Evolutionary conservation across 2,888 invertebrate species (phyloP), one percentile per base, ranked within the genome.

Genomic region (Drosophila crucigera): DNA sequence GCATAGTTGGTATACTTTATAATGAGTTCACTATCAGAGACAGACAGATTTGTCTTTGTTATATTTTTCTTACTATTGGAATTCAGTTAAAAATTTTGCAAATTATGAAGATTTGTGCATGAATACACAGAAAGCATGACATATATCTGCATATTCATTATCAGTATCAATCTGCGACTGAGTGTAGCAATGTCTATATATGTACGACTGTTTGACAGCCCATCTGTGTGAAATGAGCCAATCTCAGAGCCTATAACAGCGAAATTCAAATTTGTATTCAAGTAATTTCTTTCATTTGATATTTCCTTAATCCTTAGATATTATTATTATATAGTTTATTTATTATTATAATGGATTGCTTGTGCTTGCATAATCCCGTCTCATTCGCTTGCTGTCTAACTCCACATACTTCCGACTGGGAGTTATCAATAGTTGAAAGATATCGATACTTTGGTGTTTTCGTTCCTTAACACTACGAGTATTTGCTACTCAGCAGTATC

Each of bases 1-100:
- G 53, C 31, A 19, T 22, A 54, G 41, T 47, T 56, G 25, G 10
- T 41, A 59, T 11, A 47, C 28, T 33, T 52, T 31, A 53, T 16
- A 62, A 33, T 41, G 28, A 16, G 3, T 39, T 9, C 14, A 28
- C 43, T n/a, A 33, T 22, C 41, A 33, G n/a, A 28, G n/a, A 4
- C 39, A 33, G 25, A 19, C 2, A 33, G n/a, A 52, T 22, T 39
- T 30, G 31, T n/a, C 22, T 30, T 16, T 5, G 16, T 22, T n/a
- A n/a, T 33, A 3, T 22, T 7, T 16, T 28, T 22, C 14, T 5
- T 43, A 22, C 0, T 14, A 5, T 43, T 6, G 11, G 11, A 43
- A 43, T 43, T 11, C 22, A 11, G 11, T 43, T 43, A 11, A 22
- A 5, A 11, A 22, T 25, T 25, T 25, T 25, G 25, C 1, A 25